These are phyloP conservation scores for Sapajus apella DNA, from an alignment of 2,113 vertebrate genomes.

Conservation along the genomic window DNA sequence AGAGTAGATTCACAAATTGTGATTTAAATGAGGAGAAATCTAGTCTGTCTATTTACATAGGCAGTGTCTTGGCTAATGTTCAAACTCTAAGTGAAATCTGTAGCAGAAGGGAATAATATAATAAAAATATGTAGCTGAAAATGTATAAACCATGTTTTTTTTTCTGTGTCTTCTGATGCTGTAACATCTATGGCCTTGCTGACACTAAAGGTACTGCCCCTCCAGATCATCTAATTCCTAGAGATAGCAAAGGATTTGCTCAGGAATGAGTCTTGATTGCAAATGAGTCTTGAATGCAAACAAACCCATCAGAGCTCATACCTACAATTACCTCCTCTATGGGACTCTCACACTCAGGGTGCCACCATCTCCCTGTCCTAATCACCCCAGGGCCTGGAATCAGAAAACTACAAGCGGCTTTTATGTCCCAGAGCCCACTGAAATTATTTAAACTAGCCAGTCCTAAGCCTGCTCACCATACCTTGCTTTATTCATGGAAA, in stretches of 20 bases:
- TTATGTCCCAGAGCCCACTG: neutral
- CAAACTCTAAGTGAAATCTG: neutral
- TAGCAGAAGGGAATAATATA: neutral
- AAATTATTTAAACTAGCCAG: neutral
- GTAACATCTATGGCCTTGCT: neutral
- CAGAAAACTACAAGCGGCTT: neutral
- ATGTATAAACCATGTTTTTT: neutral
- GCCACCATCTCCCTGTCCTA: neutral
- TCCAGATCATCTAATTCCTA: neutral
- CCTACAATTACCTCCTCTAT: neutral
- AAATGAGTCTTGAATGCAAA: neutral
- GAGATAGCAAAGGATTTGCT: neutral
- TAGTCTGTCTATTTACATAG: neutral
- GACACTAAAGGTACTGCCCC: neutral
- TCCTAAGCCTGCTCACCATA: neutral
- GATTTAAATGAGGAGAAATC: neutral
- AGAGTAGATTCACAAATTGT: neutral
- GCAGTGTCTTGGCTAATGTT: neutral
- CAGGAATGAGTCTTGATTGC: neutral
- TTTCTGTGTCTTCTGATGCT: neutral
- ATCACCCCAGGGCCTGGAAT: neutral
- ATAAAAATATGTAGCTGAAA: neutral
- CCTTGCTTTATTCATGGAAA: neutral
- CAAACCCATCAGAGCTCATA: neutral
- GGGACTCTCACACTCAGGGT: neutral